Base-by-base conservation (phyloP, 2,797 vertebrate genomes). In the Sylvilagus floridanus region DNA sequence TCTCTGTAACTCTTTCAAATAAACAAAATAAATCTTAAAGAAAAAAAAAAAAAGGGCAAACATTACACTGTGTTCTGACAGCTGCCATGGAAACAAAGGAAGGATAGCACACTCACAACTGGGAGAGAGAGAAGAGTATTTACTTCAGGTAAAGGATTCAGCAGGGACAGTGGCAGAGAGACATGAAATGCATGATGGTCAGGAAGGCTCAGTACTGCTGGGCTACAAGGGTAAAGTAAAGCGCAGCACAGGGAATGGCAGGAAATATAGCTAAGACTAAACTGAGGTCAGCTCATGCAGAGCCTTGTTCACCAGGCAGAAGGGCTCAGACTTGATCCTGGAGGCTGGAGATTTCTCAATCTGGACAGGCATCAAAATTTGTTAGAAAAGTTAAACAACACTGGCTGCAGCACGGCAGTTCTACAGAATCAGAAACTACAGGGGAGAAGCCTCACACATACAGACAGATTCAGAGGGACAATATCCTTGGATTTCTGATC, bases 301-400 rank as follows among this genome's bases (percentile, higher is more conserved):
- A 87, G 68, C 26, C 84, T 92, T 42, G 14, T 65, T 66, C 35
- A 88, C 52, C 62, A 71, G 60, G 37, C 35, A 95, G 12, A 92
- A 57, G 35, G 35, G 42, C 76, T 93, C 63, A 92, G 52, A 93
- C 75, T 79, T 88, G n/a, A 95, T 63, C 62, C 62, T 82, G 30
- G 79, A 95, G 54, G 68, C n/a, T 78, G 2, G 26, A 84, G 75
- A 57, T 69, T 89, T 95, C 84, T 95, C n/a, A 78, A 77, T 65
- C 50, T 65, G 30, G 52, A 86, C 65, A 95, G 69, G 66, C 71
- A 52, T 60, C 75, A 91, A 52, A 69, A 92, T 73, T 88, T 93
- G 91, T 87, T 63, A 37, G 17, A 50, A 16, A 90, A 95, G 32
- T 73, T 87, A 17, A 69, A 84, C 75, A 81, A 52, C 65, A 47